Evolutionary conservation across 2,888 invertebrate species (phyloP), one percentile per base, ranked within the genome.

Genomic region (Junonia oenone): DNA sequence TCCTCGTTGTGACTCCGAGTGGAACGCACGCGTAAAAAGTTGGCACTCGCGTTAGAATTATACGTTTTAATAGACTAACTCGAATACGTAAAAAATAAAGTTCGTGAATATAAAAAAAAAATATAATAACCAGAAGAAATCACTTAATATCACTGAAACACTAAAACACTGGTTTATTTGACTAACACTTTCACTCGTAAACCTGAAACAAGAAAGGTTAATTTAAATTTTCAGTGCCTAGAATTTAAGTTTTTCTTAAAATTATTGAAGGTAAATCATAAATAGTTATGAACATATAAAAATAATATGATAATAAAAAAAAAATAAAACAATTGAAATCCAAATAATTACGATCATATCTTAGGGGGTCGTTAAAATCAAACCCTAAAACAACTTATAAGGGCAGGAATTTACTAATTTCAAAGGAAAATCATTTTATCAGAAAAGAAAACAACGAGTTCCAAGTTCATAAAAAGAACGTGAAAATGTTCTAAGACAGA

Each of bases 1-100:
- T 85, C 67, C 87, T 75, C 86, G 86, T 87, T 62, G 72, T 81
- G 81, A 51, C 65, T 65, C 53, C 63, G 49, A 45, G 33, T 19
- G 19, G 29, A 47, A 26, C 37, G 35, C 48, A 35, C 53, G 46
- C 37, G 46, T 14, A 26, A 17, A 43, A 3, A 13, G 4, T n/a
- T 22, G 31, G 9, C 15, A 15, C 15, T 35, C 43, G 35, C 50
- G 38, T 51, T 27, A 51, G 29, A 40, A 58, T 22, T 27, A 29
- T 38, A 51, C 51, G 43, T 11, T 6, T 17, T 47, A 19, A 15
- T 19, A 6, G n/a, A 14, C 5, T 33, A n/a, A n/a, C n/a, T n/a
- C n/a, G 17, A 17, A 1, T 15, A 4, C n/a, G n/a, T n/a, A n/a
- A n/a, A n/a, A n/a, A n/a, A n/a, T n/a, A n/a, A n/a, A n/a, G n/a